A percentile compares a stretch with the other conserved stretches of the same genome.
phyloP scores from a whole-genome alignment of 1,140 invertebrate genomes.

The Tribolium madens region DNA sequence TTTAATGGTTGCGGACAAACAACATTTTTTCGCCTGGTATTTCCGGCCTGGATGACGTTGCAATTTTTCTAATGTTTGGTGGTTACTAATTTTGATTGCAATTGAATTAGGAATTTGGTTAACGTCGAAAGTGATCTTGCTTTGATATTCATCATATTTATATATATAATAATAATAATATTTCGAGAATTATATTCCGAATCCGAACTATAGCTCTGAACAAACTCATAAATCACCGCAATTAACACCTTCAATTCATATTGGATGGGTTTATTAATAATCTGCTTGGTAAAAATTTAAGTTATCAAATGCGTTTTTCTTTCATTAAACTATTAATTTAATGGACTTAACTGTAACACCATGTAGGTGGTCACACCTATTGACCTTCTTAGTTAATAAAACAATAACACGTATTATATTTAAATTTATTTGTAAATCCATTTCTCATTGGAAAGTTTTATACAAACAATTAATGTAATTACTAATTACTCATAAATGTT shows the following conservation, averaged over 20 bases:
- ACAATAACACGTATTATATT: too few species aligned
- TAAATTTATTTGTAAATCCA: too few species aligned
- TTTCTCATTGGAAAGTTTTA: not conserved
- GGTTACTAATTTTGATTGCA: not conserved
- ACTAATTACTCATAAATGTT: too few species aligned
- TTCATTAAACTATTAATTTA: not conserved
- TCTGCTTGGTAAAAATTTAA: not conserved
- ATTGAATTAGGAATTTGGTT: not conserved
- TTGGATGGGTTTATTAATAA: not conserved
- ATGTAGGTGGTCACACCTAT: not conserved
- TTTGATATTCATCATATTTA: not conserved
- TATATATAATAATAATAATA: too few species aligned
- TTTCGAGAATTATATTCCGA: too few species aligned
- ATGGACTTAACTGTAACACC: not conserved
- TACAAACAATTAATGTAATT: too few species aligned
- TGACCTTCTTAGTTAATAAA: not conserved
- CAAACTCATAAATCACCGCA: too few species aligned
- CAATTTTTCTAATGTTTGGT: conserved; percentile 6
- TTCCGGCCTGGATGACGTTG: conserved; percentile 9
- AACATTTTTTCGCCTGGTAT: not conserved
- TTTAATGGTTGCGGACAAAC: not conserved
- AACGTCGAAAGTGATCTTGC: too few species aligned
- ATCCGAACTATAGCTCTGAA: too few species aligned
- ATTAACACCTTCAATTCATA: not conserved
- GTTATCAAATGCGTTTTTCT: not conserved